A percentile compares a stretch with the other conserved stretches of the same genome.
phyloP scores from a whole-genome alignment of 2,888 invertebrate species.

The Watsonalla binaria region DNA sequence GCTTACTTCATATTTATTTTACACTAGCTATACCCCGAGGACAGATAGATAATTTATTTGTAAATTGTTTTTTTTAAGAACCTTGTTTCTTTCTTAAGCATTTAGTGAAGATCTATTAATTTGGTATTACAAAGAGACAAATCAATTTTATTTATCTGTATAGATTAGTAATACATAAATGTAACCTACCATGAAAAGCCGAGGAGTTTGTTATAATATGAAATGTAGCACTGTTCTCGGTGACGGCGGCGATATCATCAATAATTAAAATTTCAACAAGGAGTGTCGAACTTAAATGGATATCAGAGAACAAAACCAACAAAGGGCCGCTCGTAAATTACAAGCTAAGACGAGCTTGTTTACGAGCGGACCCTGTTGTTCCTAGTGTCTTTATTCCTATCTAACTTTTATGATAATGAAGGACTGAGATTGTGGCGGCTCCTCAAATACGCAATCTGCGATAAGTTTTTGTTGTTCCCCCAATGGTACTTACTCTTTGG shows the following conservation, averaged over 20 bases:
- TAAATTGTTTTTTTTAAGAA: too few relatives aligned
- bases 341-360: conserved; percentile 28
- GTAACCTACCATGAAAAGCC: not conserved
- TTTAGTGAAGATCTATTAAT: too few relatives aligned
- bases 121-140: too few relatives aligned
- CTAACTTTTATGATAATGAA: conserved; percentile 33
- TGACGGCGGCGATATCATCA: conserved; percentile 11
- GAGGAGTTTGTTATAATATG: conserved; percentile 1
- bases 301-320: conserved; percentile 30
- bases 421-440: conserved; percentile 3
- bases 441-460: not conserved
- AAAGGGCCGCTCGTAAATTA: conserved; percentile 40
- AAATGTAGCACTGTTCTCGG: conserved; percentile 2
- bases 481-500: not conserved
- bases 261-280: conserved; percentile 20
- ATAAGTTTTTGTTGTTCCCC: not conserved
- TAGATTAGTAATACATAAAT: too few relatives aligned
- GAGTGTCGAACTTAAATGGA: conserved; percentile 16
- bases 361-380: conserved; percentile 23
- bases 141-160: too few relatives aligned
- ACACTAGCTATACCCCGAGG: too few relatives aligned
- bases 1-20: too few relatives aligned
- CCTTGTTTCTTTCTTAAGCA: too few relatives aligned
- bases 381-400: conserved; percentile 22
- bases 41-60: too few relatives aligned